These are phyloP conservation scores for Chelonus formosanus DNA, from an alignment of 2,888 invertebrate species.

Conservation along the genomic window DNA sequence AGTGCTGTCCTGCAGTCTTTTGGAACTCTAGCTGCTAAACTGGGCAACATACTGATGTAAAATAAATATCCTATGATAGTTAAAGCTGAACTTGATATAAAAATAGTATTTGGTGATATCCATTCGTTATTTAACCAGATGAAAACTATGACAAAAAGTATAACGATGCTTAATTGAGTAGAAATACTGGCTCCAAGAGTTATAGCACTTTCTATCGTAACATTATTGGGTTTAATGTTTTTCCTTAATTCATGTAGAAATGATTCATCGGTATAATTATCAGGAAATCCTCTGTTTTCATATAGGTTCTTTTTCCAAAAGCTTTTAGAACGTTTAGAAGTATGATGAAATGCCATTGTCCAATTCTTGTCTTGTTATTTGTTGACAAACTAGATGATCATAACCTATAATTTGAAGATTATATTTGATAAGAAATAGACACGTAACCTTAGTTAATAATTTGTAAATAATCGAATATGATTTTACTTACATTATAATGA, in stretches of 20 bases:
- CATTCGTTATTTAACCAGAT: conserved; percentile 77
- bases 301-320: conserved; percentile 91
- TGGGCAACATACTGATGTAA: conserved; percentile 62
- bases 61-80: conserved; percentile 73
- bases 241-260: conserved; percentile 87
- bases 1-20: conserved; percentile 81
- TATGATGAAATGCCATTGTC: conserved; percentile 10
- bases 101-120: conserved; percentile 72
- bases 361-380: too few species aligned
- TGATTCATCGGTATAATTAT: conserved; percentile 89
- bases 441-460: too few species aligned
- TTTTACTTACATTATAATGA: too few species aligned
- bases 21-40: conserved; percentile 45
- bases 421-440: too few species aligned
- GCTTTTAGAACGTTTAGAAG: conserved; percentile 53
- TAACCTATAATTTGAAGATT: too few species aligned
- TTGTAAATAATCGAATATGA: too few species aligned
- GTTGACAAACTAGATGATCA: too few species aligned
- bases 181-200: conserved; percentile 81
- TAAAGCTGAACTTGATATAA: conserved; percentile 68
- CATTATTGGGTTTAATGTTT: conserved; percentile 82
- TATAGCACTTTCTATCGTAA: conserved; percentile 76
- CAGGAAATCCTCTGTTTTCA: conserved; percentile 85
- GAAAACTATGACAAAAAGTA: conserved; percentile 77
- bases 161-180: conserved; percentile 81